These are phyloP conservation scores for Rynchops niger DNA, from an alignment of 2,113 vertebrate species.

Conservation along the genomic window DNA sequence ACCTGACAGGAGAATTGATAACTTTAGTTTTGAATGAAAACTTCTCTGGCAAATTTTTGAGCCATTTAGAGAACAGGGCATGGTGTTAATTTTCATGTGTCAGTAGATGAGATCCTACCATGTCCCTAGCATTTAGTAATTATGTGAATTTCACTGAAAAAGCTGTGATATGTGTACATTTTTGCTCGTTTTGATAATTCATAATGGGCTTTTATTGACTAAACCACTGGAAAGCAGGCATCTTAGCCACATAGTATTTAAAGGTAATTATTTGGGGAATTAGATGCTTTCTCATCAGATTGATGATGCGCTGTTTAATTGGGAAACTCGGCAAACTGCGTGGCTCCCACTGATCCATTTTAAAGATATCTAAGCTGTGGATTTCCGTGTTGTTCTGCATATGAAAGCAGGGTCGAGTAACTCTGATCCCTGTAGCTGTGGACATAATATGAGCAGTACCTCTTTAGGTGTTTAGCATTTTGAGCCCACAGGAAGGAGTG, in stretches of 20 bases:
- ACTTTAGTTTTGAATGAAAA: not conserved
- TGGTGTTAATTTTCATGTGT: not conserved
- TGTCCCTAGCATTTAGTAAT: not conserved
- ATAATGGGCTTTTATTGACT: not conserved
- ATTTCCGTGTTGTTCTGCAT: not conserved
- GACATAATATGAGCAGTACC: not conserved
- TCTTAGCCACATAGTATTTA: not conserved
- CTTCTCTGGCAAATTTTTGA: not conserved
- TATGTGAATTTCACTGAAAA: not conserved
- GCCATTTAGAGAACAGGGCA: not conserved
- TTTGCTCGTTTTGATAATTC: not conserved
- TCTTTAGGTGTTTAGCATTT: not conserved
- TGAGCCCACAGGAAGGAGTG: not conserved
- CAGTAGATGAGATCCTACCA: not conserved
- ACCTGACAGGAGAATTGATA: not conserved
- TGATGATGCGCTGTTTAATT: not conserved
- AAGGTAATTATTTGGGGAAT: not conserved
- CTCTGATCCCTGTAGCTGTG: not conserved
- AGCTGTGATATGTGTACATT: not conserved
- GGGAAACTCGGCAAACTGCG: not conserved
- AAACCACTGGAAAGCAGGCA: conserved; percentile 6
- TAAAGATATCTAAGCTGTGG: not conserved
- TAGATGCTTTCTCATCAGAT: not conserved
- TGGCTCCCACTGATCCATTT: not conserved
- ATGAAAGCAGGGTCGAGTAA: not conserved